Conservation (phyloP, 2,888 invertebrate genomes). For the Ichneumon xanthorius region DNA sequence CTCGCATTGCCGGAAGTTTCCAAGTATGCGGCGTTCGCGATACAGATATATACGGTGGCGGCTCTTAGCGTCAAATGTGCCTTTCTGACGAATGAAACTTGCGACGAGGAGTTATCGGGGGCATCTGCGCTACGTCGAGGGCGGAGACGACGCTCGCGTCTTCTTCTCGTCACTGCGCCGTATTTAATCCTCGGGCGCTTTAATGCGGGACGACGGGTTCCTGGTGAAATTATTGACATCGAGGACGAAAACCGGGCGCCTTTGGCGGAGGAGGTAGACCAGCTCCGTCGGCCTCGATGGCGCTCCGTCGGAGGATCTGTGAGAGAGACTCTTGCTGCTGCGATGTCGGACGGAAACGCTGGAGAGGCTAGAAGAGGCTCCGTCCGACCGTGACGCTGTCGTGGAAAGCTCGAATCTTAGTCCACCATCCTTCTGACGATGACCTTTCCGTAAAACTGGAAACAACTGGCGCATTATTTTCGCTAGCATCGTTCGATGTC, state of each 20-base stretch:
- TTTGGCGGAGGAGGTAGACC: too few species aligned
- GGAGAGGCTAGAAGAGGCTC: too few species aligned
- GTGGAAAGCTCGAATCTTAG: too few species aligned
- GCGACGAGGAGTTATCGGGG: neutral
- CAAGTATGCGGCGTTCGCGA: neutral
- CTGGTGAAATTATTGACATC: neutral
- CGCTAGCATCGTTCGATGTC: neutral
- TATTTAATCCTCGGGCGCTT: slow-evolving; percentile 10
- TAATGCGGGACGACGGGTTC: slow-evolving; percentile 12
- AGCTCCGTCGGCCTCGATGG: neutral
- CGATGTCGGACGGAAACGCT: too few species aligned
- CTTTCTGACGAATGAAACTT: neutral
- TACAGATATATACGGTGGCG: neutral
- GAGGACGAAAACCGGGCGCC: neutral
- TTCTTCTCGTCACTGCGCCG: neutral
- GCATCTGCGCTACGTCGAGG: neutral
- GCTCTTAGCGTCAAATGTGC: neutral
- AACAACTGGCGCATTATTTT: too few species aligned
- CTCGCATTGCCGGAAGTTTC: neutral
- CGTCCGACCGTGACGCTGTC: too few species aligned
- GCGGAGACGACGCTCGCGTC: neutral
- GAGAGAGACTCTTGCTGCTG: neutral
- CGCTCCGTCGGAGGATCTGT: neutral
- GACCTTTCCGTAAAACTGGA: too few species aligned
- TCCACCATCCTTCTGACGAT: too few species aligned